Evolutionary conservation across 2,888 invertebrate genomes (phyloP), one percentile per base, ranked within the genome.

Genomic region (Ichneumoninae sp.): DNA sequence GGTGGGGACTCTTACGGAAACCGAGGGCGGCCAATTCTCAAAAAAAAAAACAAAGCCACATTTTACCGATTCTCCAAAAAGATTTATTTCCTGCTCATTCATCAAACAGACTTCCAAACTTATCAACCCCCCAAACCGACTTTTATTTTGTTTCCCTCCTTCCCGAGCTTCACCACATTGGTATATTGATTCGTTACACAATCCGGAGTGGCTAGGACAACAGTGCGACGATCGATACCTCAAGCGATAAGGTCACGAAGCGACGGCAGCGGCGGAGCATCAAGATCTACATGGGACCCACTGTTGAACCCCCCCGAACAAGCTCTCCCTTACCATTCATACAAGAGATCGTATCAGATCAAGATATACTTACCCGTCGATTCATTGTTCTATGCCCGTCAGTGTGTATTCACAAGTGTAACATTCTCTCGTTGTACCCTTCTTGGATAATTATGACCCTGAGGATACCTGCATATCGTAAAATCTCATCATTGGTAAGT

Each of bases 211-310:
- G 72, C 47, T 44, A 84, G 83, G 83, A 80, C 68, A 71, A 69
- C 52, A 47, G 50, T 62, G 3, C 26, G 26, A 72, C 77, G 83
- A 77, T 80, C 83, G 80, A 84, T 84, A 84, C 47, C 54, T 71
- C 71, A 44, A 72, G 68, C 72, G 83, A 80, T 84, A 84, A 84
- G 83, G 80, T 84, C 83, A 84, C 68, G 68, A 10, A 80, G 36
- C 36, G 36, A 4, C 36, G 36, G 36, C 36, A 7, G 36, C 5
- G 36, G 7, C 36, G 6, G 36, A 72, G 50, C 52, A 33, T 52
- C 60, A 68, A 77, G 80, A 69, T 72, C 62, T 71, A 72, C 44
- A 69, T 50, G 77, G 52, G 76, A 19, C 10, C 16, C 26, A 10
- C 26, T 57, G 22, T 57, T 26, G 26, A 30, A 72, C 26, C 16